Base-by-base conservation (phyloP, 2,888 invertebrate genomes). In the Margaritifera margaritifera region DNA sequence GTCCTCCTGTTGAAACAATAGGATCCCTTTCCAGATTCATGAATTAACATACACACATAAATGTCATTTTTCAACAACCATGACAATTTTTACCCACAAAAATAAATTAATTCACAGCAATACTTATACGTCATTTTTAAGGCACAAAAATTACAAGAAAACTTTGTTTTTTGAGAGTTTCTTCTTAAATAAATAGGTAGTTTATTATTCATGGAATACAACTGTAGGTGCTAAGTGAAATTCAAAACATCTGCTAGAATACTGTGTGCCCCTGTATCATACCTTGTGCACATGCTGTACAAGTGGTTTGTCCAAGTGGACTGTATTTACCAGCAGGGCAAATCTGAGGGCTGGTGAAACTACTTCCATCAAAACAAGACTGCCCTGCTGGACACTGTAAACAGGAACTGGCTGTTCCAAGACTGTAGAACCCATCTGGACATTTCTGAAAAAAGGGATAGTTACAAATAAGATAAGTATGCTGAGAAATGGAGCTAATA, bases 341-440 rank as follows among this genome's bases (percentile, higher is more conserved):
- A 69, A 82, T 68, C 1, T 68, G 62, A 1, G 86, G 84, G 18
- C 75, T 69, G 11, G 79, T 68, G 70, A 64, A 80, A 70, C 66
- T 72, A 25, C 78, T 68, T 18, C 82, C 82, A 74, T 86, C 80
- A 24, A 82, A 82, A 75, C 88, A 88, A 52, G 79, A 63, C 66
- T 83, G 72, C 20, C 88, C 88, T 19, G 80, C 83, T 1, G 86
- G 85, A 69, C 88, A 89, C 6, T 74, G 62, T 15, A 71, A 77
- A 71, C 89, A 89, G 0, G 78, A 75, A 4, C 74, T 74, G 0
- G 84, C 76, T 20, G 62, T 80, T 8, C 73, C 79, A 6, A 65
- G 55, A 64, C 87, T 85, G 77, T 87, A 88, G 57, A 79, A 83
- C 1, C 88, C 88, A 56, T 74, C 74, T 1, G 80, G 75, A 71